Conservation (phyloP, 2,888 invertebrate species). For the Lottia gigantea region DNA sequence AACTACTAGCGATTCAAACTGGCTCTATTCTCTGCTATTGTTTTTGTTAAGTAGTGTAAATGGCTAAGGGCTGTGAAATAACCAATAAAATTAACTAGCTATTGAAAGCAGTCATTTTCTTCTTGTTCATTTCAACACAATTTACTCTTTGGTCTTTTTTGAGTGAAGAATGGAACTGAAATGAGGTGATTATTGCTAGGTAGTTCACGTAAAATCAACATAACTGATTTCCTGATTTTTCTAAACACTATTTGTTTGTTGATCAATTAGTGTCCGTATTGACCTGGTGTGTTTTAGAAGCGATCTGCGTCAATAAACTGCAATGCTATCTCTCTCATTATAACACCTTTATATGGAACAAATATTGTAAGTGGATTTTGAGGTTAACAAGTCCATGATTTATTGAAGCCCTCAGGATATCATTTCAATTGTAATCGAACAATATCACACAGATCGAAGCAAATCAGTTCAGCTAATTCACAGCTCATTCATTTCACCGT, state of each 20-base stretch:
- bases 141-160: conserved; percentile 2
- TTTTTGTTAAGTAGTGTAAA: conserved; percentile 4
- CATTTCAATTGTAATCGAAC: conserved; percentile 10
- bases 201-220: conserved; percentile 9
- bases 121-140: conserved; percentile 4
- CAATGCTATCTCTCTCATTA: conserved; percentile 9
- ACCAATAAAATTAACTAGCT: conserved; percentile 2
- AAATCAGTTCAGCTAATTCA: conserved; percentile 1
- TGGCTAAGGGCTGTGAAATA: neutral
- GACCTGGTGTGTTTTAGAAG: conserved; percentile 1
- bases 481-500: neutral
- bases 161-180: neutral
- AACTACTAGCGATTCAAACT: neutral
- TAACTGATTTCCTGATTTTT: conserved; percentile 5
- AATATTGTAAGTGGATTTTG: conserved; percentile 11
- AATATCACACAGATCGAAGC: neutral
- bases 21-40: neutral
- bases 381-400: conserved; percentile 7
- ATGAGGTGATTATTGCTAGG: conserved; percentile 7
- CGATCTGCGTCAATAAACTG: conserved; percentile 4
- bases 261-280: conserved; percentile 11
- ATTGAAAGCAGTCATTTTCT: conserved; percentile 4
- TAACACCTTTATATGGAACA: conserved; percentile 11
- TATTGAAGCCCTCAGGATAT: conserved; percentile 11
- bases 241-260: conserved; percentile 7